Conservation (phyloP, 2,113 vertebrate genomes). For the Scomber scombrus region DNA sequence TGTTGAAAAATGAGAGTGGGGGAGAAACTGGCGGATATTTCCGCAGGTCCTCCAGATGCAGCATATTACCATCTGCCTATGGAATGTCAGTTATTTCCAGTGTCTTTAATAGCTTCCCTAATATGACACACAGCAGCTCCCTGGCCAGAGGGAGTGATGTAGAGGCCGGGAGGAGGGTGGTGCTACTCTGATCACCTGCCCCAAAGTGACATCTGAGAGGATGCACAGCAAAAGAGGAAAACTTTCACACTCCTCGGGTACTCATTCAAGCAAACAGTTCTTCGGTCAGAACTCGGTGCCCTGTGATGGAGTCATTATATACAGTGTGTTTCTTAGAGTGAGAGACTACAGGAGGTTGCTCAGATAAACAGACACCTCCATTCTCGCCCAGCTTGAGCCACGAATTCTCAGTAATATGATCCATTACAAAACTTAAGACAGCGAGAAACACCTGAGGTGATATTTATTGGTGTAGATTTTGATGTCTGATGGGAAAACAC, state of each 20-base stretch:
- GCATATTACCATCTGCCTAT: conserved; percentile 74
- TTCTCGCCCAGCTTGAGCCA: conserved; percentile 45
- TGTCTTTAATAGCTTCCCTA: conserved; percentile 76
- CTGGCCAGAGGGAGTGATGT: conserved; percentile 41
- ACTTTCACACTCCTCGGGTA: conserved; percentile 44
- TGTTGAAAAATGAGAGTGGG: conserved; percentile 58
- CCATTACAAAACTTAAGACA: conserved; percentile 28
- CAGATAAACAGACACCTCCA: conserved; percentile 54
- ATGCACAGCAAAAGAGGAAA: conserved; percentile 4
- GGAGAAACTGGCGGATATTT: conserved; percentile 62
- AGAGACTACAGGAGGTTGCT: conserved; percentile 48
- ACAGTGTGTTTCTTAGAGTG: conserved; percentile 35
- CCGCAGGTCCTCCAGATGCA: conserved; percentile 71
- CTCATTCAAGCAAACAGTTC: conserved; percentile 46
- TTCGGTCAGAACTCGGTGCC: conserved; percentile 31
- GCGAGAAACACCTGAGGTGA: conserved; percentile 21
- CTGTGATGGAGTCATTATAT: conserved; percentile 28
- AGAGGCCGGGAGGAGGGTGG: conserved; percentile 11
- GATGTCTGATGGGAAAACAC: conserved; percentile 53
- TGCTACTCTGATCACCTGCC: conserved; percentile 56
- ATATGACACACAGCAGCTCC: conserved; percentile 68
- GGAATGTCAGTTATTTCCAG: conserved; percentile 81
- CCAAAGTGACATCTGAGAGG: conserved; percentile 38
- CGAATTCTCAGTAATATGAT: conserved; percentile 57
- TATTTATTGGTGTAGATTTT: conserved; percentile 68